Evolutionary conservation across 2,113 vertebrate genomes (phyloP), one percentile per base, ranked within the genome.

Genomic region (Syrmaticus mikado): DNA sequence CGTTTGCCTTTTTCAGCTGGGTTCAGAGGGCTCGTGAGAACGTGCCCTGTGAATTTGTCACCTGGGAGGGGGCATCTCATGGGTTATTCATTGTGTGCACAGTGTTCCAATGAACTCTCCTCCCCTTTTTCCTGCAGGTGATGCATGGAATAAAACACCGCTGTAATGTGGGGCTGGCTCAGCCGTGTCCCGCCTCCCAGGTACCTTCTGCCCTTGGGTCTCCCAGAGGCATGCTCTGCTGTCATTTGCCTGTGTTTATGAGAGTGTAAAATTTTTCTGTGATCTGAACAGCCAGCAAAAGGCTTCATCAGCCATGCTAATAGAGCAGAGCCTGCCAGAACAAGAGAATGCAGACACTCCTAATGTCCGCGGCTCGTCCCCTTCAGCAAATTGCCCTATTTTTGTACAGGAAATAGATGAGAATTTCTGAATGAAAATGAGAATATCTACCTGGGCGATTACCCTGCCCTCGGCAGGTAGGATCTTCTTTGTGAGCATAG

Each of bases 231-330:
- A 32, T 17, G 7, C 73, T 70, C 66, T 0, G 6, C 66, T 90
- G 65, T 60, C 12, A 1, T 65, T 2, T 3, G 14, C 0, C 0
- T 70, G 52, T 0, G 8, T 27, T 67, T 91, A 34, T 52, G 65
- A 36, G 41, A 71, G 28, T 81, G 22, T 78, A 75, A 60, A 88
- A 71, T 32, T 43, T 17, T 82, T 86, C 57, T 75, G 22, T 88
- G 50, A 14, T 81, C 82, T 57, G 18, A 66, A 40, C 13, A 72
- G 20, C 40, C 40, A 57, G 24, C 53, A 36, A 72, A 84, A 86
- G 80, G 16, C 57, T 86, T 88, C 70, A n/a, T n/a, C 0, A 2
- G 41, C 68, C n/a, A 1, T 46, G 12, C 20, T 38, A 40, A n/a
- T 70, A 61, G 58, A 46, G 41, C 41, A 55, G 38, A 52, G 32